Percentiles rank a stretch among this genome's conserved stretches.
These are phyloP conservation scores for Channa argus DNA, from an alignment of 2,113 vertebrate species.

Conservation along the genomic window DNA sequence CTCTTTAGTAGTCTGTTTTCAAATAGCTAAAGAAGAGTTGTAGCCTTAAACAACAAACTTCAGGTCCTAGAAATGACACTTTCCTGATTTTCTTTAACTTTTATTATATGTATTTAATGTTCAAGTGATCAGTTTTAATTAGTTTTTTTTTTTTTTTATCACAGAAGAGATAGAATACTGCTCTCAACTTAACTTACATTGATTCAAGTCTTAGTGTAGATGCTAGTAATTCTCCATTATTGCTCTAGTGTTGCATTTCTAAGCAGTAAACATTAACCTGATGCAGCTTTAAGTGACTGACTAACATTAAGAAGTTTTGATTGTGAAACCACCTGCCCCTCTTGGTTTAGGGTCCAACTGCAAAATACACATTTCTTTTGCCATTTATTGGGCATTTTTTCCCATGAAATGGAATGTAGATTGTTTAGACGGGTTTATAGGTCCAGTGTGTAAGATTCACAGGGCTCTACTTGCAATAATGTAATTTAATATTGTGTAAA, in stretches of 20 bases:
- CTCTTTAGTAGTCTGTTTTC: too few species aligned
- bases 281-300: neutral
- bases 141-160: slow-evolving; percentile 1
- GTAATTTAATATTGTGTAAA: too few species aligned
- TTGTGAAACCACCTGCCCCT: neutral
- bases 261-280: neutral
- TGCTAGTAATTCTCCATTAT: too few species aligned
- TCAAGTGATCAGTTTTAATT: neutral
- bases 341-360: too few species aligned
- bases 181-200: neutral
- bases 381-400: too few species aligned
- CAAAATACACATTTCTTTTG: too few species aligned
- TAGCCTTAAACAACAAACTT: too few species aligned
- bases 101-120: slow-evolving; percentile 4
- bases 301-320: neutral
- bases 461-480: too few species aligned
- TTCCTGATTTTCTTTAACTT: neutral
- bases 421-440: too few species aligned
- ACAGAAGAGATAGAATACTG: neutral
- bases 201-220: neutral
- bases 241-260: neutral
- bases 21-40: too few species aligned
- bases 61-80: neutral
- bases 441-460: too few species aligned
- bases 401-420: too few species aligned